A percentile compares a stretch with the other conserved stretches of the same genome.
These are phyloP conservation scores for Rafetus swinhoei DNA, from an alignment of 2,113 vertebrate genomes.

Conservation along the genomic window DNA sequence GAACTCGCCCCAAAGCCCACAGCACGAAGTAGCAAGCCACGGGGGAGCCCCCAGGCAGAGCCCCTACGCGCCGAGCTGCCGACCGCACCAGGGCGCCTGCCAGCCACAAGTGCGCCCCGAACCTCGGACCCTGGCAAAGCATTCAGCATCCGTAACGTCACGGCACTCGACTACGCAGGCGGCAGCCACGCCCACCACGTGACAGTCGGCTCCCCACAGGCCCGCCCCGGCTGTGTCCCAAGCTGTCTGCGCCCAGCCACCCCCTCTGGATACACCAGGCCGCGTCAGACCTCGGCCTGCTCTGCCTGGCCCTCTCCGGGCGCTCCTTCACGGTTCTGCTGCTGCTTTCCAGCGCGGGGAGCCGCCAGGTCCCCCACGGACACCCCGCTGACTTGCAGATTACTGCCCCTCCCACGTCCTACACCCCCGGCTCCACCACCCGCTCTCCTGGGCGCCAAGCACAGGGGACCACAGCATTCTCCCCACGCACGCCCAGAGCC, in stretches of 20 bases:
- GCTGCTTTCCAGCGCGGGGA: fast-evolving
- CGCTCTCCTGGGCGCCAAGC: not conserved
- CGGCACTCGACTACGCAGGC: no score
- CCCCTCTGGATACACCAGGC: not conserved
- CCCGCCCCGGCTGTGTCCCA: no score
- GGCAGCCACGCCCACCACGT: no score
- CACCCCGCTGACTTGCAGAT: not conserved
- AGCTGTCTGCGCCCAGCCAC: not conserved
- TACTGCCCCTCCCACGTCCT: fast-evolving
- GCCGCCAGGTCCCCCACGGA: not conserved
- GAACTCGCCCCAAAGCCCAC: not conserved
- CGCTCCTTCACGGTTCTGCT: not conserved
- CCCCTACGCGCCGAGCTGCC: no score
- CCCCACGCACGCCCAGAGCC: not conserved
- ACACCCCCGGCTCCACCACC: not conserved
- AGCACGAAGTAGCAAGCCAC: no score
- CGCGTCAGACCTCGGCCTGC: not conserved
- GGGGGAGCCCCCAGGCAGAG: no score
- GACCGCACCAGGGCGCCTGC: not conserved
- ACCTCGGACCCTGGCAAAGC: fast-evolving
- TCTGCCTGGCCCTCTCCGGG: not conserved
- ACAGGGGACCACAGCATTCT: fast-evolving
- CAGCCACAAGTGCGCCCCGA: not conserved
- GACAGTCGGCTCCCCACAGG: no score
- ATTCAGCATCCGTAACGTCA: not conserved